Percentiles rank a stretch among this genome's conserved stretches.
phyloP scores from a whole-genome alignment of 2,888 invertebrate genomes.

The Lapara coniferarum region DNA sequence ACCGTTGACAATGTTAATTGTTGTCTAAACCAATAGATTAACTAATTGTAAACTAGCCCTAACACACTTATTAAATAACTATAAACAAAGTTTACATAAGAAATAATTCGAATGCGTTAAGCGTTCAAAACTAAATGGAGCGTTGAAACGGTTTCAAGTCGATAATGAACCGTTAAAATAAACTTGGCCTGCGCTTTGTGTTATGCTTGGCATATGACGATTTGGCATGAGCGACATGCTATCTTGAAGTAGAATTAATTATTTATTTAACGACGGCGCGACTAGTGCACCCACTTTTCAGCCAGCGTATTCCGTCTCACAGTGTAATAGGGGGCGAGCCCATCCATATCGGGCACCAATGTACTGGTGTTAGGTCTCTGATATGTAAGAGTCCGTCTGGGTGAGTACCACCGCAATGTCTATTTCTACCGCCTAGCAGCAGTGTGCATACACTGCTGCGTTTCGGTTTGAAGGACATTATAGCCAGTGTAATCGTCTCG shows the following conservation, averaged over 20 bases:
- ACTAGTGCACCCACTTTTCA: too few relatives aligned
- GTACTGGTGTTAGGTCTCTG: too few relatives aligned
- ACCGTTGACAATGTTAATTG: background rate
- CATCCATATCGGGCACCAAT: too few relatives aligned
- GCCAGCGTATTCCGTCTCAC: too few relatives aligned
- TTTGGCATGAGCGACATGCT: background rate
- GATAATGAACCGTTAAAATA: conserved; percentile 15
- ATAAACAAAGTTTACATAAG: background rate
- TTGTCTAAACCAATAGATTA: background rate
- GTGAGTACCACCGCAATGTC: too few relatives aligned
- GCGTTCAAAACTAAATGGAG: conserved; percentile 1
- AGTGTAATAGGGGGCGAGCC: too few relatives aligned
- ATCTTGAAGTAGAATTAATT: background rate
- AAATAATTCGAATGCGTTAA: conserved; percentile 1
- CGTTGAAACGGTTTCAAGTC: conserved; percentile 1
- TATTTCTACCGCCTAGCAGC: too few relatives aligned
- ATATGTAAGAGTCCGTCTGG: too few relatives aligned
- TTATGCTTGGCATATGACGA: background rate
- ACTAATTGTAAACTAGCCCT: background rate
- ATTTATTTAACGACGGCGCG: too few relatives aligned
- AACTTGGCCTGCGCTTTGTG: conserved; percentile 2
- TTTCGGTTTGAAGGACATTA: too few relatives aligned
- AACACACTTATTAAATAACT: background rate
- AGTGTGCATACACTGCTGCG: too few relatives aligned
- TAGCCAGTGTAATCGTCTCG: too few relatives aligned